phyloP scores from a whole-genome alignment of 2,113 vertebrate genomes.

The Scatophagus argus region DNA sequence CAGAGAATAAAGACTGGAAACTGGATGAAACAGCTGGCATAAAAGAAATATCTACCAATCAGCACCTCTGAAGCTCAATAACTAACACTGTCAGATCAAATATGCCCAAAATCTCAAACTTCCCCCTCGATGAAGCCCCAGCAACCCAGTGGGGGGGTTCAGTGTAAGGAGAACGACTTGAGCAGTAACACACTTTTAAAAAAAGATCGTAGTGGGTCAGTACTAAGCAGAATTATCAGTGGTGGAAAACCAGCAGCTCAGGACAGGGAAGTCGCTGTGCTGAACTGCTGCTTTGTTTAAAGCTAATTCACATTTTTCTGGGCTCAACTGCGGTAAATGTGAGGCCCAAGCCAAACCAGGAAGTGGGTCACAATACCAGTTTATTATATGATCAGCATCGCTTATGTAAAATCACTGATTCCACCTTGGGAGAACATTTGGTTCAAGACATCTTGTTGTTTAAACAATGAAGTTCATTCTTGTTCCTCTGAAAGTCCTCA shows the following conservation, averaged over 20 bases:
- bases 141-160: no score
- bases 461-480: neutral
- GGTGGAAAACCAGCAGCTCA: neutral
- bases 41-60: neutral
- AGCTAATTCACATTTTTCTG: conserved; percentile 27
- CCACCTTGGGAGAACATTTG: no score
- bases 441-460: neutral
- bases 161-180: neutral
- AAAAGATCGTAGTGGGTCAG: neutral
- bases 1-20: neutral
- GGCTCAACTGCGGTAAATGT: neutral
- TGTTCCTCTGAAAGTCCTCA: neutral
- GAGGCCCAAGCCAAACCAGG: neutral
- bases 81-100: neutral
- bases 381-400: neutral
- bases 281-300: conserved; percentile 20
- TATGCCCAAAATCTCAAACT: neutral
- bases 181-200: neutral
- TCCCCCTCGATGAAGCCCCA: no score
- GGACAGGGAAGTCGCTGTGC: neutral
- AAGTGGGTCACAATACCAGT: neutral
- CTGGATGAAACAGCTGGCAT: neutral
- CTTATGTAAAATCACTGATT: conserved; percentile 5
- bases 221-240: neutral
- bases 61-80: neutral